Evolutionary conservation across 2,888 invertebrate genomes (phyloP), one percentile per base, ranked within the genome.

Genomic region (Clanis bilineata): DNA sequence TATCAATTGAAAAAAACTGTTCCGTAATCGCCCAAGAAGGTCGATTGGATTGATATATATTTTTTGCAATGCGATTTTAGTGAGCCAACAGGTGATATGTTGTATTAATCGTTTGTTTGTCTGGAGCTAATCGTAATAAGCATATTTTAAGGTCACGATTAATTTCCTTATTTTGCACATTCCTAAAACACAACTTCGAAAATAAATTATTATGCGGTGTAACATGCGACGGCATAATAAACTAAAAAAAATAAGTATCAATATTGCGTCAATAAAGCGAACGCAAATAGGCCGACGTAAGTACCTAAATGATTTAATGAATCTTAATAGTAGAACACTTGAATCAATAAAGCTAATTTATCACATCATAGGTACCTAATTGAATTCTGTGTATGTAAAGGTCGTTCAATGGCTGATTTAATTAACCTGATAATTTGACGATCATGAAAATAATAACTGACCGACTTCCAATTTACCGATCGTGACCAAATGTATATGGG

Each of bases 1-100:
- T 71, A 70, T 68, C 69, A 65, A 72, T 79, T 73, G 67, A 65
- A 67, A 63, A 63, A 66, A 10, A 45, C 21, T 10, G 68, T 71
- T 74, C 67, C 58, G 22, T 38, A 38, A 22, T 38, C 22, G 22
- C 36, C 6, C 9, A 12, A 36, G 18, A 55, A 56, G 56, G 56
- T 22, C 39, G 21, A 22, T 21, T 3, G n/a, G 7, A 44, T 10
- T 1, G n/a, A 9, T 44, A 15, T 4, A 39, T 15, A 12, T 2
- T 43, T 22, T 23, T 44, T 36, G 7, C 7, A 36, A 36, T 10
- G 36, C 36, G 36, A 9, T 36, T 36, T 10, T 36, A 36, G 36
- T 10, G 2, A 23, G 39, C 39, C 22, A 4, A 5, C 12, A 3
- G 22, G 4, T 45, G 10, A 45, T 23, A 3, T 44, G n/a, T 45